Evolutionary conservation across 2,888 invertebrate genomes (phyloP).

Genomic region (Nasonovia ribisnigri): DNA sequence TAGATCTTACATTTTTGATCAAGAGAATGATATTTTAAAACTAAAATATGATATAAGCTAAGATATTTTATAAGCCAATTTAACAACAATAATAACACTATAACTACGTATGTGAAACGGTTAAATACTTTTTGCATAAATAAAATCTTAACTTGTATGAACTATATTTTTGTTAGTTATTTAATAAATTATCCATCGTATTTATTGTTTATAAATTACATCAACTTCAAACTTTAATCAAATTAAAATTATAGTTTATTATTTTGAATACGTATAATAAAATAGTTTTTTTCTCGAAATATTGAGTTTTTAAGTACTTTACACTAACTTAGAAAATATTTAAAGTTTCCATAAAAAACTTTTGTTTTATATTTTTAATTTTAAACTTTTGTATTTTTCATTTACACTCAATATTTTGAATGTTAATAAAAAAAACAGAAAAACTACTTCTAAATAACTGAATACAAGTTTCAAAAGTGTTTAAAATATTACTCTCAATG

Average conservation of each 20-base stretch:
- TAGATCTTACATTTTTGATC: neutral
- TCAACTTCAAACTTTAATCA: neutral
- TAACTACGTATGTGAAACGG: too few relatives aligned
- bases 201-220: neutral
- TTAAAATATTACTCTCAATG: neutral
- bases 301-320: neutral
- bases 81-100: too few relatives aligned
- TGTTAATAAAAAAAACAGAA: neutral
- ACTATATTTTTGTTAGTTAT: too few relatives aligned
- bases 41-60: neutral
- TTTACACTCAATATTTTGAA: neutral
- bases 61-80: neutral
- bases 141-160: too few relatives aligned
- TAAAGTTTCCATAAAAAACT: neutral
- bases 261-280: neutral
- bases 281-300: neutral
- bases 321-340: neutral
- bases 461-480: neutral
- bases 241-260: conserved; percentile 6
- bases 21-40: neutral
- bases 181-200: neutral
- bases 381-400: conserved; percentile 36
- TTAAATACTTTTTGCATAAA: too few relatives aligned
- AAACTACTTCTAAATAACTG: neutral
- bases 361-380: neutral